Evolutionary conservation across 2,113 vertebrate species (phyloP), one percentile per base, ranked within the genome.

Genomic region (Psettodes erumei): DNA sequence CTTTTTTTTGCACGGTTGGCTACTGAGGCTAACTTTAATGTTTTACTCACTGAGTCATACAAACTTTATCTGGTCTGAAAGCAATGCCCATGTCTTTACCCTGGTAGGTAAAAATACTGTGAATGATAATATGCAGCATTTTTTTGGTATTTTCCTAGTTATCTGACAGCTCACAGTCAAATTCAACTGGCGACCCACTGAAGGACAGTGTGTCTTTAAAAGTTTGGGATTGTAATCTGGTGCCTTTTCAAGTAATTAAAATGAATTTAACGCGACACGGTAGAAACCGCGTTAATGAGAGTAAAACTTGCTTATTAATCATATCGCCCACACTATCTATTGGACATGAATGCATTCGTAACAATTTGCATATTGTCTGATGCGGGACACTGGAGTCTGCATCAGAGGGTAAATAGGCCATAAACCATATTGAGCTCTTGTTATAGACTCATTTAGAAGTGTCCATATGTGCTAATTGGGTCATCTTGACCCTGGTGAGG

Each of bases 381-480:
- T 63, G 47, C 51, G 35, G 42, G 40, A 53, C 30, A 38, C 27
- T 27, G 2, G 6, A 42, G 45, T 58, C 18, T 55, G 65, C 51
- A 58, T 68, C 45, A 48, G 35, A 59, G 32, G 65, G 21, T 73
- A 81, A 88, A 77, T 33, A 51, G 65, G 65, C 42, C 63, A 47
- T 56, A 58, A 19, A 27, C 23, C 82, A 81, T 23, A 77, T 50
- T 72, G 73, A 78, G 70, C 64, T 64, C 70, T 37, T 25, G 40
- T 71, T 71, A 55, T 38, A 50, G 70, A 23, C 69, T 77, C 30
- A 66, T 48, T 62, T 48, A 5, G 45, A 77, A 47, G 43, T 65
- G 70, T 78, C 64, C 78, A 81, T 69, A 82, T 84, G 78, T 77
- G 58, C 69, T 73, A 84, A 89, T 82, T 75, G 86, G 87, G 77